Evolutionary conservation across 1,140 invertebrate genomes (phyloP).

Genomic region (Caenorhabditis brenneri): DNA sequence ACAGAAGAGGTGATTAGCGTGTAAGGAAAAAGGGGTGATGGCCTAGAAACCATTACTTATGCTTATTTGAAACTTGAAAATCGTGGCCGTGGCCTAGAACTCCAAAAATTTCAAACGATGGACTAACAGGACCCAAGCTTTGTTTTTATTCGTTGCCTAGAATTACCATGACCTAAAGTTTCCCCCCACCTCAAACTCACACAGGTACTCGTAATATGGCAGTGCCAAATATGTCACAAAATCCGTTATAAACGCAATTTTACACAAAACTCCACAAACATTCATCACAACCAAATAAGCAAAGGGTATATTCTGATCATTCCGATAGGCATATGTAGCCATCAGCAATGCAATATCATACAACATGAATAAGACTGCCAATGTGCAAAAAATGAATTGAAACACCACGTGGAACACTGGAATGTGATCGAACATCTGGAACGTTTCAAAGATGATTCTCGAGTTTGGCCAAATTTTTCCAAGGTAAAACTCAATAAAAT

Average conservation of each 20-base stretch:
- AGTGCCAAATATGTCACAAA: neutral
- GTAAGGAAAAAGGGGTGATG: too few relatives aligned
- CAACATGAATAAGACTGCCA: neutral
- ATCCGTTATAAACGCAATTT: constrained; percentile 10
- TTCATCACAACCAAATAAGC: constrained; percentile 17
- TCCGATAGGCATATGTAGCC: neutral
- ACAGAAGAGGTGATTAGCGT: too few relatives aligned
- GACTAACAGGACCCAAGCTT: neutral
- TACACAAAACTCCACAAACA: constrained; percentile 21
- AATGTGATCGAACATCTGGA: constrained; percentile 9
- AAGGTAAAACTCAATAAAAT: too few relatives aligned
- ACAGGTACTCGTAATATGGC: constrained; percentile 1
- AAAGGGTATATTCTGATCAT: constrained; percentile 17
- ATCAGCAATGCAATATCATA: constrained; percentile 9
- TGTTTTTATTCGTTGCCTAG: too few relatives aligned
- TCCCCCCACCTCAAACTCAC: neutral
- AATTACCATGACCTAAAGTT: neutral
- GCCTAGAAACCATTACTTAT: too few relatives aligned
- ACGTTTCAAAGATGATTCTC: too few relatives aligned
- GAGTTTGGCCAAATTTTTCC: too few relatives aligned
- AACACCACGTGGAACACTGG: constrained; percentile 8
- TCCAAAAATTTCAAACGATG: too few relatives aligned
- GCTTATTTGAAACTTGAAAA: too few relatives aligned
- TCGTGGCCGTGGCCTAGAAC: too few relatives aligned
- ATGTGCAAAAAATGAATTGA: neutral